phyloP scores from a whole-genome alignment of 2,888 invertebrate genomes.

The Drosophila aldrichi region DNA sequence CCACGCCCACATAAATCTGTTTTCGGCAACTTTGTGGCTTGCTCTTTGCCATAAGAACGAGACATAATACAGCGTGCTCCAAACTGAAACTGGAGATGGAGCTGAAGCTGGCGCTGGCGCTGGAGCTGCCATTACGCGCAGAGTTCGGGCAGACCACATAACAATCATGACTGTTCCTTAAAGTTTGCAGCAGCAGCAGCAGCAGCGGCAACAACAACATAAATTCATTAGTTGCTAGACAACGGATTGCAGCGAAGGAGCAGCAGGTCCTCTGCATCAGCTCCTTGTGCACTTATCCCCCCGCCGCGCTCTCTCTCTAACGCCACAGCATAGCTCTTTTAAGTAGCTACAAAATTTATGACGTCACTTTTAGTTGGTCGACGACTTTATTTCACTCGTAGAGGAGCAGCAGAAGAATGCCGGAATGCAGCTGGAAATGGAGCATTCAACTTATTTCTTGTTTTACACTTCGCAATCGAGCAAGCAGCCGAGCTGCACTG shows the following conservation, averaged over 20 bases:
- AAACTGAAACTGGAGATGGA: background rate
- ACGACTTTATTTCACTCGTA: constrained; percentile 35
- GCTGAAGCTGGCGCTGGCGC: background rate
- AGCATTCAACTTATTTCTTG: constrained; percentile 35
- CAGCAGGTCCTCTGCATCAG: background rate
- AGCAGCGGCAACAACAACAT: constrained; percentile 53
- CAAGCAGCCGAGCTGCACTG: background rate
- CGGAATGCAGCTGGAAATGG: constrained; percentile 19
- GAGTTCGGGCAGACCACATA: constrained; percentile 39
- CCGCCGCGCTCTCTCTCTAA: too few species aligned
- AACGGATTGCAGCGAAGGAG: constrained; percentile 48
- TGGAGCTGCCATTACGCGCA: background rate
- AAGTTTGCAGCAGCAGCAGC: constrained; percentile 47
- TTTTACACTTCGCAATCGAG: constrained; percentile 16
- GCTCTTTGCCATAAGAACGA: constrained; percentile 28
- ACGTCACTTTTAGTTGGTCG: constrained; percentile 68
- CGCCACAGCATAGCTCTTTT: constrained; percentile 15
- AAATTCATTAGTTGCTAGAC: constrained; percentile 74
- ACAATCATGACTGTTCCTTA: constrained; percentile 65
- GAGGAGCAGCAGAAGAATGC: background rate
- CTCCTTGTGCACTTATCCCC: constrained; percentile 2
- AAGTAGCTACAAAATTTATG: constrained; percentile 72
- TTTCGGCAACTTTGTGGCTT: constrained; percentile 42
- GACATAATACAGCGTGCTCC: constrained; percentile 18
- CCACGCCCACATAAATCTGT: constrained; percentile 37